A percentile compares a stretch with the other conserved stretches of the same genome.
These are phyloP conservation scores for Poeciliopsis gracilis DNA, from an alignment of 2,797 vertebrate genomes.

Conservation along the genomic window DNA sequence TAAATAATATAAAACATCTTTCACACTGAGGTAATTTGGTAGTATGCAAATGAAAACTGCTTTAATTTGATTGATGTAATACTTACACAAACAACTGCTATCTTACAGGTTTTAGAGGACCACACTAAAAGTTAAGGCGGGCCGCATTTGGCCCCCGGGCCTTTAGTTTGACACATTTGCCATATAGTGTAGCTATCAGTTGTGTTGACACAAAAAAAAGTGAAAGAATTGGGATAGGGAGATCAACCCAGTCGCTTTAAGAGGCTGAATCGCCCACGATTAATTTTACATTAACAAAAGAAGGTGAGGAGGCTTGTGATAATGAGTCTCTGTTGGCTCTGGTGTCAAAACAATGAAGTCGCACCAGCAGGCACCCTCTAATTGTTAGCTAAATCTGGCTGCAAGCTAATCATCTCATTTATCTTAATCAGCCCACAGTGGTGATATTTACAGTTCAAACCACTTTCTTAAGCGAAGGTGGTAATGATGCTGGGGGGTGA, in stretches of 20 bases:
- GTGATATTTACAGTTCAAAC: conserved; percentile 7
- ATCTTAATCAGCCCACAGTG: conserved; percentile 23
- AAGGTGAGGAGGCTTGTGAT: conserved; percentile 47
- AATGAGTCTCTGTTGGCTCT: conserved; percentile 52
- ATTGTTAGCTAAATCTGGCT: conserved; percentile 27
- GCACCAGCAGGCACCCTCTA: conserved; percentile 23
- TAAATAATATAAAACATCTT: too few species aligned
- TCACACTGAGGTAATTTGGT: too few species aligned
- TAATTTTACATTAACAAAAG: conserved; percentile 52
- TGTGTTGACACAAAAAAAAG: conserved; percentile 37
- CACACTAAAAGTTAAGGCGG: too few species aligned
- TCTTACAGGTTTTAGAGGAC: too few species aligned
- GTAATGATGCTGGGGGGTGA: background rate
- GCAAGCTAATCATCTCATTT: conserved; percentile 26
- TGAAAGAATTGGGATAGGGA: conserved; percentile 61
- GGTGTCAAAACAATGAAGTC: conserved; percentile 45
- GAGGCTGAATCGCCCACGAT: conserved; percentile 47
- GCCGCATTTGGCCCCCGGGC: too few species aligned
- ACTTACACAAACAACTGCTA: too few species aligned
- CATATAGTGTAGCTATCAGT: background rate
- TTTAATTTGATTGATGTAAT: too few species aligned
- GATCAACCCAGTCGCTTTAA: conserved; percentile 45
- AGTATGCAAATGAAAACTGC: too few species aligned
- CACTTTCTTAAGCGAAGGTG: background rate
- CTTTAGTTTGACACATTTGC: too few species aligned